phyloP scores from a whole-genome alignment of 53 echinoderm and acorn worm genomes.

The Hippasteria phrygiana region DNA sequence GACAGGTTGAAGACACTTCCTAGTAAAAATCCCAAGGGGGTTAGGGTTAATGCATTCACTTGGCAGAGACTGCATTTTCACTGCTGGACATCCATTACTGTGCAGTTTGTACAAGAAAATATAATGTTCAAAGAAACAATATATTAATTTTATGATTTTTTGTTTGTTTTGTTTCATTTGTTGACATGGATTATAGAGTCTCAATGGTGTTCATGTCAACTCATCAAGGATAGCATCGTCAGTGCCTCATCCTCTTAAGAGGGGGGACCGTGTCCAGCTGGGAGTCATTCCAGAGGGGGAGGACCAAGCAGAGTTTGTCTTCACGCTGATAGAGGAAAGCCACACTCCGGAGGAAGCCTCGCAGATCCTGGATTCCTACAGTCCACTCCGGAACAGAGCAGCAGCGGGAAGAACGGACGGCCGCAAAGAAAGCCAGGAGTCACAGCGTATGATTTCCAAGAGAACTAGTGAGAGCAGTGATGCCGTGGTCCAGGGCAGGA shows the following conservation, averaged over 20 bases:
- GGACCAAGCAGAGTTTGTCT: constrained; percentile 77
- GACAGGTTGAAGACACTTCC: too few relatives aligned
- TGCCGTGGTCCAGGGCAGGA: neutral
- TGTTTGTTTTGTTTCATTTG: constrained; percentile 8
- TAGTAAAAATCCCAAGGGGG: too few relatives aligned
- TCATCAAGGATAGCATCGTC: constrained; percentile 61
- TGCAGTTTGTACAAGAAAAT: neutral
- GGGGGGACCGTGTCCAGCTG: constrained; percentile 79
- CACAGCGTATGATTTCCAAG: constrained; percentile 9
- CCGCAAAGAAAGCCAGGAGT: constrained; percentile 54
- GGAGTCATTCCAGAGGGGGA: constrained; percentile 66
- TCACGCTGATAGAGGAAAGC: constrained; percentile 41
- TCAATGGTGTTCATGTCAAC: constrained; percentile 88
- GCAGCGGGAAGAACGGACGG: constrained; percentile 25
- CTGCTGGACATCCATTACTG: too few relatives aligned
- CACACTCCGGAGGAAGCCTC: constrained; percentile 46
- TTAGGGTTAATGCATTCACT: too few relatives aligned
- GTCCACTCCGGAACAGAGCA: constrained; percentile 7
- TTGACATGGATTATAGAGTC: constrained; percentile 75
- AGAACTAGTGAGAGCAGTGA: constrained; percentile 5
- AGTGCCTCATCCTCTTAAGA: constrained; percentile 56
- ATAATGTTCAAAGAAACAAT: neutral
- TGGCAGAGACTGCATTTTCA: too few relatives aligned
- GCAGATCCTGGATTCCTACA: constrained; percentile 62
- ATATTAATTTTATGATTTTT: neutral